Base-by-base conservation (phyloP, 2,797 vertebrate genomes). In the Accipiter fasciatus region DNA sequence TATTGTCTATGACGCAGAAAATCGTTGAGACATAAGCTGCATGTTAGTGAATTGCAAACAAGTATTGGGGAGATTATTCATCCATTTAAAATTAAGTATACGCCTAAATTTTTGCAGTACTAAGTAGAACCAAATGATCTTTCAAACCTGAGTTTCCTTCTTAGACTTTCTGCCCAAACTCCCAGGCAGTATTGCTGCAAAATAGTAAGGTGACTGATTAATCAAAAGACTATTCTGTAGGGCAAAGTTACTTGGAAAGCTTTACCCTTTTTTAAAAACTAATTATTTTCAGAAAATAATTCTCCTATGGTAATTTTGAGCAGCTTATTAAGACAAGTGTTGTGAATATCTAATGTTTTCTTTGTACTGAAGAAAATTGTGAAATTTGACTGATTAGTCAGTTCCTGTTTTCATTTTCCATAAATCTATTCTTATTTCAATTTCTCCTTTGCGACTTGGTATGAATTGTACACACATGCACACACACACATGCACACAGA, bases 331-430 rank as follows among this genome's bases (percentile, higher is more conserved):
- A 83, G 85, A 37, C 12, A 42, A 85, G 28, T 84, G 52, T 96
- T 95, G 91, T 33, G 59, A 95, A 95, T 83, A 16, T 76, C 33
- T 94, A 55, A 19, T 33, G 8, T 15, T 70, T 80, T 84, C 29
- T 78, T 87, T 58, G 21, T 46, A 21, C 72, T 72, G 88, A 92
- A 91, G 67, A 97, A 84, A 97, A 85, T 92, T 91, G 94, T 97
- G 97, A 97, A 97, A 97, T 93, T 87, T 62, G 13, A 4, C 82
- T 64, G 77, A 88, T 90, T 77, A 87, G 81, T 95, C 87, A 97
- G 96, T 97, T 97, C 96, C 93, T 96, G 76, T 94, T 97, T 97
- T 95, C 73, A 75, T 96, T 97, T 97, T 97, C 86, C 82, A 94
- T 89, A 84, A 95, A 95, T 92, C 84, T 96, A 82, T 96, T 96